Conservation (phyloP, 2,888 invertebrate species). For the Rhimphoctona megacephalus region DNA sequence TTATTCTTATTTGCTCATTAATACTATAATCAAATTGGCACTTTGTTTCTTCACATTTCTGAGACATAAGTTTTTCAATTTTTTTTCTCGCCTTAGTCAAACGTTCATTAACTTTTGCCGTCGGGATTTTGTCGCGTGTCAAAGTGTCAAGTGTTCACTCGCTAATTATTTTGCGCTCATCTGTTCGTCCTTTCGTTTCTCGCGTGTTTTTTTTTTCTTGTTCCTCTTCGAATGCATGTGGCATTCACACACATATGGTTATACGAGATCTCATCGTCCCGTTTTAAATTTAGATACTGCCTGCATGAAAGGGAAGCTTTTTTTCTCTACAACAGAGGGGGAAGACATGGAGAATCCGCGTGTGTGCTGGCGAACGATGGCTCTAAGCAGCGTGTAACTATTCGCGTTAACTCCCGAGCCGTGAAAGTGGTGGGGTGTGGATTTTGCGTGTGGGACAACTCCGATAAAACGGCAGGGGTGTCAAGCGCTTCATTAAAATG, state of each 20-base stretch:
- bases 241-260: slow-evolving; percentile 50
- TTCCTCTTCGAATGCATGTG: slow-evolving; percentile 58
- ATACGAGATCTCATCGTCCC: slow-evolving; percentile 63
- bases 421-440: slow-evolving; percentile 65
- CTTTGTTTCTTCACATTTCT: slow-evolving; percentile 3
- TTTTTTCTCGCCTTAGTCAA: not conserved
- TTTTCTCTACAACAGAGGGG: slow-evolving; percentile 43
- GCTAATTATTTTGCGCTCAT: slow-evolving; percentile 72
- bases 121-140: slow-evolving; percentile 66
- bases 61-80: not conserved
- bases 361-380: slow-evolving; percentile 57
- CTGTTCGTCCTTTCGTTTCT: slow-evolving; percentile 50
- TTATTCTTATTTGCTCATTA: not conserved
- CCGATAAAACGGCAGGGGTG: slow-evolving; percentile 54
- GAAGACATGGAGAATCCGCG: slow-evolving; percentile 43
- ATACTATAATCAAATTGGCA: not conserved
- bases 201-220: slow-evolving; percentile 41
- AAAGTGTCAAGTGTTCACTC: slow-evolving; percentile 65
- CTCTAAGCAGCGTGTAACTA: slow-evolving; percentile 69
- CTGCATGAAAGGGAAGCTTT: slow-evolving; percentile 66
- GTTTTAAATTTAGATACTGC: slow-evolving; percentile 70
- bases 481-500: slow-evolving; percentile 71
- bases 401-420: slow-evolving; percentile 69
- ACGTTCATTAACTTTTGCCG: slow-evolving; percentile 60
- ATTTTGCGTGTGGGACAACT: slow-evolving; percentile 64